A percentile compares a stretch with the other conserved stretches of the same genome.
Evolutionary conservation across 2,797 vertebrate genomes (phyloP).

Genomic region (Allobates femoralis): DNA sequence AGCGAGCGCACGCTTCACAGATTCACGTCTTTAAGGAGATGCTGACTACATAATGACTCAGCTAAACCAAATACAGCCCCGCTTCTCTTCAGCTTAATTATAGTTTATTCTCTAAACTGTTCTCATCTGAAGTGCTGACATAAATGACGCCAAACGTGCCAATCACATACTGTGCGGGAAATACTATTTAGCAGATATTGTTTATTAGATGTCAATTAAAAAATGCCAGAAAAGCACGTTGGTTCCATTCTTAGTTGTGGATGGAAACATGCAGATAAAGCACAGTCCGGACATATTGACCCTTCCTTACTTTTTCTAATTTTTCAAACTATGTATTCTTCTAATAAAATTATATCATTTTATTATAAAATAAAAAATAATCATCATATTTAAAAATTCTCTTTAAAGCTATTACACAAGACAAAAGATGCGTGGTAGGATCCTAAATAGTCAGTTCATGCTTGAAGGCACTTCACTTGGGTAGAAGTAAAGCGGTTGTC

Average conservation of each 20-base stretch:
- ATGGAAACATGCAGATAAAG: not conserved
- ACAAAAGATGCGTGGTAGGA: too few species aligned
- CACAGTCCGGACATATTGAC: not conserved
- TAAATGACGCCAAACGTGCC: not conserved
- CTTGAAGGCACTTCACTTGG: too few species aligned
- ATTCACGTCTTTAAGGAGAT: not conserved
- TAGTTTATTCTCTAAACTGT: not conserved
- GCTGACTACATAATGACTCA: constrained; percentile 24
- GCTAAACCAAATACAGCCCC: not conserved
- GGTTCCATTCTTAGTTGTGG: not conserved
- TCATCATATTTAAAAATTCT: too few species aligned
- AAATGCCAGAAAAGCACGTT: not conserved
- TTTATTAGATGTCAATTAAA: not conserved
- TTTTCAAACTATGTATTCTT: not conserved
- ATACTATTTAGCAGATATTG: constrained; percentile 13
- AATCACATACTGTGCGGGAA: not conserved
- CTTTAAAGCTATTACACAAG: too few species aligned
- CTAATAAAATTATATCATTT: not conserved
- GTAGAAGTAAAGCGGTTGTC: too few species aligned
- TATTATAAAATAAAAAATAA: not conserved
- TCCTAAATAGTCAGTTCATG: too few species aligned
- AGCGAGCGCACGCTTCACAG: not conserved
- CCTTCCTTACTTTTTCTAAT: not conserved
- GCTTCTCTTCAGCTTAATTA: constrained; percentile 1
- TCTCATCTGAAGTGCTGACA: constrained; percentile 14